Base-by-base conservation (phyloP, 2,888 invertebrate species). In the Julus scanicus region DNA sequence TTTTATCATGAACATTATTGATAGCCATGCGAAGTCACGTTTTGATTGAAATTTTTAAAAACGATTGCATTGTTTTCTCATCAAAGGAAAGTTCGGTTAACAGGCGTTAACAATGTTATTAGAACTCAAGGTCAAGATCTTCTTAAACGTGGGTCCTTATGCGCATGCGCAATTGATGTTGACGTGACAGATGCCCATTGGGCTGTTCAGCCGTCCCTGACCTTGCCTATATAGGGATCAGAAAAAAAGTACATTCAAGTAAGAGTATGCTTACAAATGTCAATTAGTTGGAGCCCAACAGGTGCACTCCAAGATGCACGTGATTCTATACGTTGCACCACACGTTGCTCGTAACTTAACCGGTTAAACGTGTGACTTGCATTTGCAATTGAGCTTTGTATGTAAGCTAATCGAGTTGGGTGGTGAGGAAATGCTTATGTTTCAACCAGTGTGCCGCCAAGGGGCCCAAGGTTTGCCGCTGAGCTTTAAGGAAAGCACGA, bases 281-380 rank as follows among this genome's bases (percentile, higher is more conserved):
- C 63, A n/a, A 63, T 53, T 53, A 53, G 15, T 13, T 15, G 53
- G 15, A 2, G 53, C 2, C 2, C 53, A 53, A 13, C 11, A 13
- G 63, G 13, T 63, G n/a, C n/a, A 15, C 15, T 3, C 8, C n/a
- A 53, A 8, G 15, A 53, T 3, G 53, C 53, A 15, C 53, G 53
- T 53, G 53, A 53, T 63, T 3, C 20, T 17, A 20, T 5, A n/a
- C n/a, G 63, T 63, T n/a, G 17, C 63, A n/a, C 63, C n/a, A n/a
- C 13, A 63, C 48, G 48, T 48, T 11, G n/a, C n/a, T n/a, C n/a
- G n/a, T n/a, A n/a, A n/a, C n/a, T n/a, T 63, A 63, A 63, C 63
- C 63, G 63, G 63, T 63, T 63, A n/a, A n/a, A n/a, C n/a, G 63
- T 63, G 63, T 63, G 20, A 63, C 63, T 63, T 63, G 63, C 63